phyloP scores from a whole-genome alignment of 2,113 vertebrate species.

The Rhagologus leucostigma region DNA sequence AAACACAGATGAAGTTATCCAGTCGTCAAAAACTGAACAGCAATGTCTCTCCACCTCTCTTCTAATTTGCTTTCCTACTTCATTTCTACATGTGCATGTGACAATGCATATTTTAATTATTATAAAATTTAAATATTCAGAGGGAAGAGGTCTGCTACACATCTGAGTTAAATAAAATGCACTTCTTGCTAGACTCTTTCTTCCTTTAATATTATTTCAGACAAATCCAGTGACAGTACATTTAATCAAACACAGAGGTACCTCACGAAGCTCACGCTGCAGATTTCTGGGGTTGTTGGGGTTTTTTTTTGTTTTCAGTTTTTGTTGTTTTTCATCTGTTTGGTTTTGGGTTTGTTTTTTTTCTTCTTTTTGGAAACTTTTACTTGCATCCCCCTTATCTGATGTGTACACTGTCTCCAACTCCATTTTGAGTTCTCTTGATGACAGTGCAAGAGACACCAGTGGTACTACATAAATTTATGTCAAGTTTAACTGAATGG shows the following conservation, averaged over 20 bases:
- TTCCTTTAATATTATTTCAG: neutral
- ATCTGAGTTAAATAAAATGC: neutral
- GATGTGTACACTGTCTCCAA: neutral
- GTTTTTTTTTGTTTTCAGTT: neutral
- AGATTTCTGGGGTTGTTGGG: neutral
- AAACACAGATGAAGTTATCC: neutral
- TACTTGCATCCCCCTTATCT: neutral
- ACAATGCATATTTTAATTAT: neutral
- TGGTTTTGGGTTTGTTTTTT: neutral
- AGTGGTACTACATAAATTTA: neutral
- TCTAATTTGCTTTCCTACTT: neutral
- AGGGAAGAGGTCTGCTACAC: neutral
- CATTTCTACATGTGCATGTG: neutral
- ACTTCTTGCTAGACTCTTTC: neutral
- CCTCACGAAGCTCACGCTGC: neutral
- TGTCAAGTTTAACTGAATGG: neutral
- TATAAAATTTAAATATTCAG: neutral
- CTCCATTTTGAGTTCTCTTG: neutral
- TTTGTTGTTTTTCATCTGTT: neutral
- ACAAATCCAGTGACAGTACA: neutral
- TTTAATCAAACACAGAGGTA: neutral
- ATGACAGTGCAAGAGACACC: neutral
- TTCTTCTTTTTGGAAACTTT: neutral
- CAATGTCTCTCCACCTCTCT: neutral
- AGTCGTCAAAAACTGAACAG: neutral